Base-by-base conservation (phyloP, 53 echinoderm and acorn worm species). In the Patiria pectinifera region DNA sequence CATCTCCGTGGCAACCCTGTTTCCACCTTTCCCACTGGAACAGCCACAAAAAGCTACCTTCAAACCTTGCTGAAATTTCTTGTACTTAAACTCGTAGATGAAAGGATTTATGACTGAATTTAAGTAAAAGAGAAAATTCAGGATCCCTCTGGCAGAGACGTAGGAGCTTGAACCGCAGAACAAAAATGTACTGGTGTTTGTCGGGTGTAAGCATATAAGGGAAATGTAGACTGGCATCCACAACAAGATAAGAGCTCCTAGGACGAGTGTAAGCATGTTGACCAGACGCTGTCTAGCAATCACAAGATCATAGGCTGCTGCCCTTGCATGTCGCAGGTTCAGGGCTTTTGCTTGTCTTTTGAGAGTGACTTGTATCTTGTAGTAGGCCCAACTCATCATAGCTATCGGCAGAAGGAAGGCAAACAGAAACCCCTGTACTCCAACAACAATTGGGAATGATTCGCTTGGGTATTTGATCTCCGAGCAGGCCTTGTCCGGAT, bases 51-150 rank as follows among this genome's bases (percentile, higher is more conserved):
- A 59, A 7, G 76, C 61, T 26, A 24, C 87, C n/a, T 43, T 23
- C 11, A 87, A 22, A 6, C 87, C 87, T 71, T 60, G 76, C 44
- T 35, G 35, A 35, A 35, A 35, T 35, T 35, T 35, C 35, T 35
- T 35, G 35, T 35, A 35, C 35, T 35, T 35, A 35, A 35, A 35
- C 35, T 35, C 35, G 35, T 35, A 35, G 35, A 35, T 35, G 1
- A 35, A 35, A 14, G 87, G 87, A 59, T 87, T 87, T 46, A 87
- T 77, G 3, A 87, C 87, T 11, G 87, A 87, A 59, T 87, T 87
- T 6, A 78, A 18, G 45, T 35, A 78, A 76, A 61, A 87, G 26
- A 87, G 44, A 44, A 77, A 53, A 66, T 59, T 74, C 48, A 7
- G 0, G 19, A 75, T 48, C 15, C 49, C 87, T 14, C 35, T 14